Percentiles rank a stretch among this genome's conserved stretches.
phyloP scores from a whole-genome alignment of 2,113 vertebrate species.

The Pomatorhinus ruficollis region DNA sequence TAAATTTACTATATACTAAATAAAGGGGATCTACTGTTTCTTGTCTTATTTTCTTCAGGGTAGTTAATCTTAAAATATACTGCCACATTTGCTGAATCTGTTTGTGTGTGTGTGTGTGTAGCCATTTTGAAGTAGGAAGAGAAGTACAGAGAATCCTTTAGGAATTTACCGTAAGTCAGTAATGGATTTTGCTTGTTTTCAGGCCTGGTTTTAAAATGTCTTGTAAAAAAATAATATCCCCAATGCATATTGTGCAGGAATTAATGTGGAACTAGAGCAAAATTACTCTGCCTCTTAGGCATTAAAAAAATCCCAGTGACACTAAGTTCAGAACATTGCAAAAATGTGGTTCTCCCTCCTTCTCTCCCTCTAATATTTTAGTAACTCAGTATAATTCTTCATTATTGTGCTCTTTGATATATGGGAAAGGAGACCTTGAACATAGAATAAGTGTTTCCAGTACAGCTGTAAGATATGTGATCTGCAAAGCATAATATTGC shows the following conservation, averaged over 20 bases:
- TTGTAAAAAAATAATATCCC: conserved; percentile 69
- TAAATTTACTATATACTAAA: conserved; percentile 47
- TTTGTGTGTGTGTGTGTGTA: neutral
- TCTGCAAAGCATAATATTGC: conserved; percentile 14
- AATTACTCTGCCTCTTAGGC: conserved; percentile 53
- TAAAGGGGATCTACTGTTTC: neutral
- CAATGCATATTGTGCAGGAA: conserved; percentile 60
- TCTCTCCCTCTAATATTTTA: conserved; percentile 26
- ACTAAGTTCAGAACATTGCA: conserved; percentile 45
- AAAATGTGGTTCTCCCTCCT: conserved; percentile 34
- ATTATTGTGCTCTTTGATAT: conserved; percentile 14
- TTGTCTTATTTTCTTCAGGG: conserved; percentile 8
- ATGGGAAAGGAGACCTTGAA: conserved; percentile 17
- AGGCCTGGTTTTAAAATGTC: conserved; percentile 56
- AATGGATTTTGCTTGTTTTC: conserved; percentile 75
- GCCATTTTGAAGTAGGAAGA: conserved; percentile 49
- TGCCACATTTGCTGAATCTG: conserved; percentile 20
- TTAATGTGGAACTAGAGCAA: conserved; percentile 67
- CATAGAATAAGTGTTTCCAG: neutral
- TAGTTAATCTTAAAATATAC: conserved; percentile 49
- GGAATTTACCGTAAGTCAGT: conserved; percentile 69
- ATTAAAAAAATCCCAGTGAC: conserved; percentile 54
- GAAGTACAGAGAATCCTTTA: conserved; percentile 62
- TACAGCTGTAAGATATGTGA: conserved; percentile 8
- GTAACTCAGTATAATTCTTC: conserved; percentile 31